Conservation (phyloP, 2,888 invertebrate species). For the Laspeyria flexula region DNA sequence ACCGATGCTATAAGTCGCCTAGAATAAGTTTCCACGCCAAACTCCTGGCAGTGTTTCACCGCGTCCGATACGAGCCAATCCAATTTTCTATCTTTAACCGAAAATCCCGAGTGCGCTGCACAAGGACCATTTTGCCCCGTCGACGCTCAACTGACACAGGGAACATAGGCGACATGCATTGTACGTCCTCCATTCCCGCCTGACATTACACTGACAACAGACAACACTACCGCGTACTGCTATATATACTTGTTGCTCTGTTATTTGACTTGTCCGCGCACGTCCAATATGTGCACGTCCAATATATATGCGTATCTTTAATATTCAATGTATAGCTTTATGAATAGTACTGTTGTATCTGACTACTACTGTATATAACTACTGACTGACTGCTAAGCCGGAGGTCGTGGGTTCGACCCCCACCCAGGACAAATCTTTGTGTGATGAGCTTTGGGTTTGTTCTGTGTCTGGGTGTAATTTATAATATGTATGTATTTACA, state of each 20-base stretch:
- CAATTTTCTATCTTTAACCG: constrained; percentile 68
- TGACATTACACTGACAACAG: constrained; percentile 60
- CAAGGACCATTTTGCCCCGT: constrained; percentile 60
- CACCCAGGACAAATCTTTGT: too few relatives aligned
- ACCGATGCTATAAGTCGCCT: constrained; percentile 41
- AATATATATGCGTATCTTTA: background rate
- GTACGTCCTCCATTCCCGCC: constrained; percentile 56
- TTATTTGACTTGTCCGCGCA: constrained; percentile 45
- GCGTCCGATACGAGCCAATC: constrained; percentile 66
- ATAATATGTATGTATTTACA: too few relatives aligned
- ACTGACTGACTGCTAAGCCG: too few relatives aligned
- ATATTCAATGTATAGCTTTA: too few relatives aligned
- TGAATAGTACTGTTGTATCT: too few relatives aligned
- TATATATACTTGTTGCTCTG: constrained; percentile 63
- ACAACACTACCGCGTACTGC: constrained; percentile 41
- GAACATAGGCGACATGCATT: constrained; percentile 60
- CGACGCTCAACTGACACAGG: constrained; percentile 53
- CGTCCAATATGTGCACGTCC: constrained; percentile 25
- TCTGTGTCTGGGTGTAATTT: too few relatives aligned
- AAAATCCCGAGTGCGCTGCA: constrained; percentile 59
- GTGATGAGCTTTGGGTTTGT: too few relatives aligned
- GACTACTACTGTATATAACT: too few relatives aligned
- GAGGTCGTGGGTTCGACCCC: too few relatives aligned
- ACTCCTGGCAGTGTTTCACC: constrained; percentile 58
- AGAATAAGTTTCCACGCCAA: constrained; percentile 63